These are phyloP conservation scores for Drosophila nr. perissopoda DNA, from an alignment of 2,888 invertebrate genomes.

Conservation along the genomic window DNA sequence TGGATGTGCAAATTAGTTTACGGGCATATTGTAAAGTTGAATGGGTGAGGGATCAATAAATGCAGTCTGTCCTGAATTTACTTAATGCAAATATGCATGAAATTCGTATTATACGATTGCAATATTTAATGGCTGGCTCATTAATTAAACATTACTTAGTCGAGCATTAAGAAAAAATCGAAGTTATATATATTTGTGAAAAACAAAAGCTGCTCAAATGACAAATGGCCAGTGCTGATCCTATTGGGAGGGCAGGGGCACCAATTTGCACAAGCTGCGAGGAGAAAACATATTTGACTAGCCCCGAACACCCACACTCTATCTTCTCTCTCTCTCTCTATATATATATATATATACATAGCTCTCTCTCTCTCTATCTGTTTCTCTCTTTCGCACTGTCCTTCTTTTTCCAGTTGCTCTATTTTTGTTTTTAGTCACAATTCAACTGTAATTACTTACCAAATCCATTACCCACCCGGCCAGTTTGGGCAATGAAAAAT, in stretches of 20 bases:
- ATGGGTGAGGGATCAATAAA: background rate
- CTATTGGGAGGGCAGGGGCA: constrained; percentile 18
- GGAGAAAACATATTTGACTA: constrained; percentile 52
- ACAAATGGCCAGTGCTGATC: constrained; percentile 66
- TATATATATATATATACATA: background rate
- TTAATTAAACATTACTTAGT: constrained; percentile 73
- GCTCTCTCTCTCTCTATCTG: background rate
- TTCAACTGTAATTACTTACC: constrained; percentile 78
- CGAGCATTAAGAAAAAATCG: constrained; percentile 47
- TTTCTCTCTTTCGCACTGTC: background rate
- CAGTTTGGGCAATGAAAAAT: constrained; percentile 56
- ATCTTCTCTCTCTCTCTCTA: background rate
- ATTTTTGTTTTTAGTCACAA: constrained; percentile 62
- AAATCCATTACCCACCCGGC: constrained; percentile 52
- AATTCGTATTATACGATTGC: constrained; percentile 51
- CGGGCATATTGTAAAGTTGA: background rate
- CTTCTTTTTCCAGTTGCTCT: constrained; percentile 2
- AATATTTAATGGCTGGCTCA: constrained; percentile 62
- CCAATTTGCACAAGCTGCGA: constrained; percentile 45
- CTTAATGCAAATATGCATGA: constrained; percentile 41
- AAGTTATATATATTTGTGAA: constrained; percentile 15
- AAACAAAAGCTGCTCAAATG: constrained; percentile 48
- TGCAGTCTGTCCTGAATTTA: background rate
- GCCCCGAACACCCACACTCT: background rate
- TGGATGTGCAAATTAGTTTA: background rate